phyloP scores from a whole-genome alignment of 2,797 vertebrate genomes.

The Spinus olivaceus region DNA sequence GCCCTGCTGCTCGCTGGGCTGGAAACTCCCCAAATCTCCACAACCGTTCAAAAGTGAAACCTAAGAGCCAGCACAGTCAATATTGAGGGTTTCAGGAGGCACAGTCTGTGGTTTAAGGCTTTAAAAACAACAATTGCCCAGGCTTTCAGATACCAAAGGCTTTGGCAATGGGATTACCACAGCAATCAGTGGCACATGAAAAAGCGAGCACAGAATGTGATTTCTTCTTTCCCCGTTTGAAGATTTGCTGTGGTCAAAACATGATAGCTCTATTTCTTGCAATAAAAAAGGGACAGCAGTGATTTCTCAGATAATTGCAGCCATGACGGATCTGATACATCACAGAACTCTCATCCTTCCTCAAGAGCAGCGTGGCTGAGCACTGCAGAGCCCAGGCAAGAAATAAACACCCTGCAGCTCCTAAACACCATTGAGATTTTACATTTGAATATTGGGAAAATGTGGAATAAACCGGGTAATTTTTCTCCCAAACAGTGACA shows the following conservation, averaged over 20 bases:
- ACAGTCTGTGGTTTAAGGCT: background rate
- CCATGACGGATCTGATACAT: fast-evolving
- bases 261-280: background rate
- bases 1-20: background rate
- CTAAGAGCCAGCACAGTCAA: fast-evolving
- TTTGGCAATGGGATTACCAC: background rate
- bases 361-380: background rate
- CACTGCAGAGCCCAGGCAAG: background rate
- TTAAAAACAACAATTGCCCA: background rate
- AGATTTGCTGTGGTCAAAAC: background rate
- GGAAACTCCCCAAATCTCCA: background rate
- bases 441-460: background rate
- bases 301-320: background rate
- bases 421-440: background rate
- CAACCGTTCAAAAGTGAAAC: background rate
- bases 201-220: background rate
- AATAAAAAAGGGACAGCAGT: background rate
- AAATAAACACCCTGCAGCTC: conserved; percentile 1
- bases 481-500: background rate
- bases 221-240: background rate
- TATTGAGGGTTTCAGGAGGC: background rate
- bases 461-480: background rate
- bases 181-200: background rate
- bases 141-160: background rate
- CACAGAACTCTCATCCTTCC: background rate